Percentiles rank a stretch among this genome's conserved stretches.
Evolutionary conservation across 2,113 vertebrate genomes (phyloP).

Genomic region (Chelonoidis abingdonii): DNA sequence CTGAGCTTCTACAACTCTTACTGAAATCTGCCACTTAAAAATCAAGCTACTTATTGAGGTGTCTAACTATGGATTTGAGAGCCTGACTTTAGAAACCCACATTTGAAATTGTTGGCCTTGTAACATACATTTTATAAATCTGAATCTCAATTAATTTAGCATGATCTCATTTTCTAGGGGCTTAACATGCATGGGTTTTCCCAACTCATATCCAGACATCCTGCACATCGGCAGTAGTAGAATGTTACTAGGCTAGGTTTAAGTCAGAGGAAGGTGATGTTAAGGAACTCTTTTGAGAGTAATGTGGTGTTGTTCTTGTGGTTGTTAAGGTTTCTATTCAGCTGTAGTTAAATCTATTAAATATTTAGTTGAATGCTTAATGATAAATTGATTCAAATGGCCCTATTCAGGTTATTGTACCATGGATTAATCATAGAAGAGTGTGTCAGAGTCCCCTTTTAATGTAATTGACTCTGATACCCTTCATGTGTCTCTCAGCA

Average conservation of each 20-base stretch:
- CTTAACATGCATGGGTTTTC: not conserved
- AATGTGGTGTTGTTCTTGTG: not conserved
- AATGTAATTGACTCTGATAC: conserved; percentile 21
- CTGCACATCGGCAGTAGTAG: not conserved
- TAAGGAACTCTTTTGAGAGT: not conserved
- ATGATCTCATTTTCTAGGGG: not conserved
- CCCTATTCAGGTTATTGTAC: not conserved
- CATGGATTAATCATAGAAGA: conserved; percentile 7
- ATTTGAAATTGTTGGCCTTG: not conserved
- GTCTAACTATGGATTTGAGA: not conserved
- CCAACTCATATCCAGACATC: not conserved
- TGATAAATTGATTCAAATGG: not conserved
- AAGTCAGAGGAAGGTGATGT: not conserved
- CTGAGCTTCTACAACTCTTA: not conserved
- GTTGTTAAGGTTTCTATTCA: not conserved
- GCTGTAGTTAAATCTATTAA: not conserved
- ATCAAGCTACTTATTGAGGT: not conserved
- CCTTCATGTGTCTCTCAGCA: conserved; percentile 3
- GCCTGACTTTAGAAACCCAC: not conserved
- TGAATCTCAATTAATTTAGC: not conserved
- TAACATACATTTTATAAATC: not conserved
- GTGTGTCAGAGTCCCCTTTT: not conserved
- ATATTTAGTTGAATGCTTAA: conserved; percentile 6
- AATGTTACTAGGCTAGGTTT: not conserved
- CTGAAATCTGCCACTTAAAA: not conserved